Base-by-base conservation (phyloP, 2,888 invertebrate species). In the Cephonodes hylas region DNA sequence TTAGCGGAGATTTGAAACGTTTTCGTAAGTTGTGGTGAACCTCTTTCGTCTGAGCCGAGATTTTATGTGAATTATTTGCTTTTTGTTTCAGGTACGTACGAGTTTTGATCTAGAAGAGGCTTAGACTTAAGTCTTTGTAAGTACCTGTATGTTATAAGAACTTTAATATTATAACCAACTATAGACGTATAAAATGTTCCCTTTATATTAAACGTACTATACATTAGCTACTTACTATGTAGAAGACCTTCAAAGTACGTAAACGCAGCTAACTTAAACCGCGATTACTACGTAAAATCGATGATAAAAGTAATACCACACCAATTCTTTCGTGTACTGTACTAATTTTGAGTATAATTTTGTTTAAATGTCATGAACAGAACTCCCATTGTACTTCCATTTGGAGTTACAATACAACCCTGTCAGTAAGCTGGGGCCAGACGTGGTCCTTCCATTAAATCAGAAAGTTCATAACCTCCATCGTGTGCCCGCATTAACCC, bases 371-470 rank as follows among this genome's bases (percentile, higher is more conserved):
- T 38, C 23, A 58, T 31, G 5, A 56, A 60, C 38, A 63, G 58
- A 60, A 23, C 34, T 59, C 45, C 23, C 45, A 46, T 58, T 34
- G 34, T 46, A 57, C 45, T 15, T 46, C 56, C 45, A 34, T 62
- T 58, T 34, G 20, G 18, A 61, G 56, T 58, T 27, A 63, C 63
- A 60, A 60, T 53, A 22, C 25, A 34, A 25, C 25, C 25, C 48
- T 60, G 48, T 60, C 60, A 22, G 48, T 38, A 48, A 60, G 38
- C 23, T 79, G 83, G 85, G 83, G 84, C 85, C 81, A 60, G 42
- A 53, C 42, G 80, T 83, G 85, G 83, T 84, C 85, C 82, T 86
- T 88, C 89, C 88, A 89, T 90, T 88, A 90, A 89, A 87, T 84
- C 89, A 80, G 85, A 81, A 85, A 84, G 88, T 85, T 84, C 86